Conservation (phyloP, 2,797 vertebrate species). For the Taeniopygia guttata region DNA sequence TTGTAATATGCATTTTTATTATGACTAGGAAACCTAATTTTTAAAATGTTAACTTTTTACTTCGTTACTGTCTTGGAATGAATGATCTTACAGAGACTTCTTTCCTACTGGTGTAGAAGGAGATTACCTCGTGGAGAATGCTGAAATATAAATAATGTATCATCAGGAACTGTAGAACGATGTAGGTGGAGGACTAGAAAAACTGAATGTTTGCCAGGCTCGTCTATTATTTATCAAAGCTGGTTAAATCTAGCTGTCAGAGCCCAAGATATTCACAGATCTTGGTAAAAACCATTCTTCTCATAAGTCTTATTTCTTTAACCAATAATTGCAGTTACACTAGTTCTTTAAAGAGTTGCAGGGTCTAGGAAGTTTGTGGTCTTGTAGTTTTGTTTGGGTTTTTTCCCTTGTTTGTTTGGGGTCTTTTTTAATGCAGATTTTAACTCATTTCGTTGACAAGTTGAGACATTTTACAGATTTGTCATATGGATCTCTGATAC, state of each 20-base stretch:
- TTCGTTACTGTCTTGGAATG: neutral
- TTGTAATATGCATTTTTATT: neutral
- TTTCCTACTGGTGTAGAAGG: neutral
- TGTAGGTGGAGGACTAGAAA: slow-evolving; percentile 36
- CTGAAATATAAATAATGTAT: slow-evolving; percentile 63
- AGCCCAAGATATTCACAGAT: neutral
- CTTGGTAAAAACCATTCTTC: neutral
- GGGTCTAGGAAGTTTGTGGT: neutral
- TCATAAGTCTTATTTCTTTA: neutral
- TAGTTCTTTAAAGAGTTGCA: neutral
- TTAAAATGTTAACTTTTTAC: neutral
- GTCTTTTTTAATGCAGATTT: neutral
- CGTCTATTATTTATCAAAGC: slow-evolving; percentile 52
- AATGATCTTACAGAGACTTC: neutral
- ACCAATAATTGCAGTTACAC: neutral
- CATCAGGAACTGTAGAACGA: slow-evolving; percentile 42
- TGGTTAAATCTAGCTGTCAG: slow-evolving; percentile 46
- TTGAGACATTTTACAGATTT: neutral
- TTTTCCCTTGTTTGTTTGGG: neutral
- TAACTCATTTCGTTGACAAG: neutral
- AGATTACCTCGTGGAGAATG: neutral
- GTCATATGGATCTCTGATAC: neutral
- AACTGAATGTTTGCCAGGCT: slow-evolving; percentile 44
- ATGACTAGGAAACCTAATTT: neutral
- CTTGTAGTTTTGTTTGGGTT: neutral